Conservation (phyloP, 2,113 vertebrate species). For the Leucopsar rothschildi region DNA sequence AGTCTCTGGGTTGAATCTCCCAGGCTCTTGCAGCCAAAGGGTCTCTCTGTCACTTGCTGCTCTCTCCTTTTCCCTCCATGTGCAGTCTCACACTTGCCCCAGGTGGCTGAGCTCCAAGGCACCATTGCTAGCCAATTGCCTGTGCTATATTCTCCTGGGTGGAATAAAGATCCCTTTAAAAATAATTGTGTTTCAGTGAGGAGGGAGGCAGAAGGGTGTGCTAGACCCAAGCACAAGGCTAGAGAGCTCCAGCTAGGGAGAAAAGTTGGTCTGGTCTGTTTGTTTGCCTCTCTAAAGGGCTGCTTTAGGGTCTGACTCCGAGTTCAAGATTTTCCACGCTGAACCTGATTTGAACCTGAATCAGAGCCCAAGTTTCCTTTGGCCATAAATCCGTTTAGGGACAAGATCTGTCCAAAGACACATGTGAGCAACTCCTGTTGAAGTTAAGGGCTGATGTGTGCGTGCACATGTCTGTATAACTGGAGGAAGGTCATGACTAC, state of each 20-base stretch:
- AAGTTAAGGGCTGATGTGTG: neutral
- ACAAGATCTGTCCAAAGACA: conserved; percentile 33
- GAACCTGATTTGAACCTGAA: conserved; percentile 58
- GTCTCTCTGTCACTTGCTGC: neutral
- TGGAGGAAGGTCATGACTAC: neutral
- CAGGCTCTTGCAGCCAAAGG: conserved; percentile 3
- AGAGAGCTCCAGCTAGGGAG: neutral
- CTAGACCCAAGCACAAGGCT: neutral
- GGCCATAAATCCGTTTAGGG: conserved; percentile 39
- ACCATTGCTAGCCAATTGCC: neutral
- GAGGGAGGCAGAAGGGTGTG: neutral
- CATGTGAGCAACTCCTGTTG: neutral
- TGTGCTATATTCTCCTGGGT: conserved; percentile 27
- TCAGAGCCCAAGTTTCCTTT: conserved; percentile 22
- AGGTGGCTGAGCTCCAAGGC: conserved; percentile 56
- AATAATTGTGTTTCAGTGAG: neutral
- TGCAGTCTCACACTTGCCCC: conserved; percentile 43
- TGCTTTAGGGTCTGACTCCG: conserved; percentile 21
- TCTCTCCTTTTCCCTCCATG: conserved; percentile 11
- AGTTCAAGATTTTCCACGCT: conserved; percentile 53
- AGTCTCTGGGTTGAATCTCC: neutral
- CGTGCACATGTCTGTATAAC: neutral
- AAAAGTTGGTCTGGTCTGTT: neutral
- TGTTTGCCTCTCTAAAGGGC: conserved; percentile 13
- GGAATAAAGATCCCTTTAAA: conserved; percentile 46